Percentiles rank a stretch among this genome's conserved stretches.
These are phyloP conservation scores for Ectropis grisescens DNA, from an alignment of 1,140 invertebrate species.

Conservation along the genomic window DNA sequence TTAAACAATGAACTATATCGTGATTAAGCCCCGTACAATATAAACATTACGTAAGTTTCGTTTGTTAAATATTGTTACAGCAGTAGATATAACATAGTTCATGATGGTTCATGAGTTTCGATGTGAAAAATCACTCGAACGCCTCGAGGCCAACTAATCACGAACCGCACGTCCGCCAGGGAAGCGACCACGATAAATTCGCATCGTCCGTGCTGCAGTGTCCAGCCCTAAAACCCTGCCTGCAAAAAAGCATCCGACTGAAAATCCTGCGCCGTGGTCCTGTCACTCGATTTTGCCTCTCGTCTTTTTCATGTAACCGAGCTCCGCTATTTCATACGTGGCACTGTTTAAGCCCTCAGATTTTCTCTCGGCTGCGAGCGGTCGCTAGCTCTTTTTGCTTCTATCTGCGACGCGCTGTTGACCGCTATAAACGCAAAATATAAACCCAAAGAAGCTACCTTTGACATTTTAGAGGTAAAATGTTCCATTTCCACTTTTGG, in stretches of 20 bases:
- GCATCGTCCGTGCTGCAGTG: constrained; percentile 35
- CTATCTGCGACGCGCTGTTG: constrained; percentile 47
- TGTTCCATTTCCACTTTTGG: constrained; percentile 47
- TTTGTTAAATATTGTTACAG: too few species aligned
- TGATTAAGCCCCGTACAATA: too few species aligned
- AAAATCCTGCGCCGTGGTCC: constrained; percentile 56
- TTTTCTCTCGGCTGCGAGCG: constrained; percentile 57
- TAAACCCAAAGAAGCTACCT: constrained; percentile 64
- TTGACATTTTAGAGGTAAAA: constrained; percentile 66
- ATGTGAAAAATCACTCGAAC: constrained; percentile 34
- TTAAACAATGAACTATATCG: too few species aligned
- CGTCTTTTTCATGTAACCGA: constrained; percentile 68
- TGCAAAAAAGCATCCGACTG: constrained; percentile 55
- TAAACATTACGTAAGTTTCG: too few species aligned
- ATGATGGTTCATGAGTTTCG: too few species aligned
- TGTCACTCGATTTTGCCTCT: constrained; percentile 66
- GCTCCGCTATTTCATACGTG: constrained; percentile 63
- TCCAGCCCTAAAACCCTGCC: constrained; percentile 44
- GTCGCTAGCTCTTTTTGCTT: constrained; percentile 53
- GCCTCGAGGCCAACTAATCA: constrained; percentile 43
- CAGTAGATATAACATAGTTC: too few species aligned
- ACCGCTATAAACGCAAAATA: constrained; percentile 68
- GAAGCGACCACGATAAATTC: constrained; percentile 46
- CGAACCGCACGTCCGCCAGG: constrained; percentile 30
- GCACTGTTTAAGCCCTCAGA: constrained; percentile 66